Base-by-base conservation (phyloP, 2,888 invertebrate species). In the Aphidius colemani region DNA sequence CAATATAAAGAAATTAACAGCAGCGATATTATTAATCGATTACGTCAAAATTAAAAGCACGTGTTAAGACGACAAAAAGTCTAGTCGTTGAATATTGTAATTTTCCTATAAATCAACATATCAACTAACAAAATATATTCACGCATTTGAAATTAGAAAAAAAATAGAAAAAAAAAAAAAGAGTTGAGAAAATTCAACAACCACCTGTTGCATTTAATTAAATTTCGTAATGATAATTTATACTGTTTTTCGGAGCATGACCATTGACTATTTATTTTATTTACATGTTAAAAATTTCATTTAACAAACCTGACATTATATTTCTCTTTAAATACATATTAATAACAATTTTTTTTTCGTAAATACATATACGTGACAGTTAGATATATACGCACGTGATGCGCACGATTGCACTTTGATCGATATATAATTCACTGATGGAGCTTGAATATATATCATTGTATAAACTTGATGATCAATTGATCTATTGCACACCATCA, bases 121-220 rank as follows among this genome's bases (percentile, higher is more conserved):
- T 13, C 13, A 13, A 13, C 1, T 13, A 13, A 13, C 13, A 13
- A 13, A 13, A 13, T 13, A 13, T 13, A 13, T 13, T 13, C 13
- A 13, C 2, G 13, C 2, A 13, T 13, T 13, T 13, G 2, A 13
- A 13, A 13, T 1, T 1, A 13, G 2, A 18, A 18, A 18, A 18
- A 18, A 18, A 18, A 18, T 18, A 2, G 13, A 18, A 30, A 30
- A 30, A 30, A 30, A 30, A 30, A 30, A 30, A 30, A 3, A 30
- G 30, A 3, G 5, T 30, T 18, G 13, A 18, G 13, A 18, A 18
- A 18, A 18, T 30, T 30, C 3, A 30, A 30, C 5, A 53, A 60
- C 69, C 67, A 71, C 69, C 70, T 71, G 75, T 75, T 74, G 74
- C 72, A 74, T 71, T 71, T 74, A 72, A 75, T 75, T 73, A 71